These are phyloP conservation scores for Scomberomorus guttatus DNA, from an alignment of 2,797 vertebrate genomes.

Conservation along the genomic window DNA sequence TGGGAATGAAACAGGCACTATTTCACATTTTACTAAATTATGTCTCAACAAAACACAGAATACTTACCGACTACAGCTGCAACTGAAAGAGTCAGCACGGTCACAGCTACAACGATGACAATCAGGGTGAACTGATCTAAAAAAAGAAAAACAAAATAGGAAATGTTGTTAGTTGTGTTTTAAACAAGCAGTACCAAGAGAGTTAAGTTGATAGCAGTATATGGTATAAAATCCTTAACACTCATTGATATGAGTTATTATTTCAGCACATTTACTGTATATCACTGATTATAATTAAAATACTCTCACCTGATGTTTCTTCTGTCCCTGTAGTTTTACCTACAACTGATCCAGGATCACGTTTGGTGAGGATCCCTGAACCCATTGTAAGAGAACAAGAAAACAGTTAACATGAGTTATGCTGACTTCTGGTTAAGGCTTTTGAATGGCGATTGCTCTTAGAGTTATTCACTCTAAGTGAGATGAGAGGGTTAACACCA, in stretches of 20 bases:
- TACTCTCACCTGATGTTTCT: slow-evolving; percentile 38
- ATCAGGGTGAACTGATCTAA: slow-evolving; percentile 71
- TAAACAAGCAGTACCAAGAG: not conserved
- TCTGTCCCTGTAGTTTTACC: slow-evolving; percentile 41
- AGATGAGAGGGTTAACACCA: not conserved
- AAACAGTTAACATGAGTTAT: not conserved
- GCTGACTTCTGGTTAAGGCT: not conserved
- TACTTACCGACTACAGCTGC: slow-evolving; percentile 75
- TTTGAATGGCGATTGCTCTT: not conserved
- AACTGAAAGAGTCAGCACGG: slow-evolving; percentile 70
- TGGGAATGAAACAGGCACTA: slow-evolving; percentile 24
- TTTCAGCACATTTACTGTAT: not conserved
- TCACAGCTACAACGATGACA: slow-evolving; percentile 72
- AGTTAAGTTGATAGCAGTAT: not conserved
- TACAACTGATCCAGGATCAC: fast-evolving
- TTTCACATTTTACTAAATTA: slow-evolving; percentile 19
- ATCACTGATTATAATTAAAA: not conserved
- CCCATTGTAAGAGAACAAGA: not conserved
- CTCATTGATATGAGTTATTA: not conserved
- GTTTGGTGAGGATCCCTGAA: fast-evolving
- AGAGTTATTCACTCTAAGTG: too few species aligned
- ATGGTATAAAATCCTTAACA: not conserved
- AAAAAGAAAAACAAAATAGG: slow-evolving; percentile 24
- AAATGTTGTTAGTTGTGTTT: not conserved
- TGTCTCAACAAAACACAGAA: not conserved